Evolutionary conservation across 2,888 invertebrate genomes (phyloP).

Genomic region (Sinotaia quadrata): DNA sequence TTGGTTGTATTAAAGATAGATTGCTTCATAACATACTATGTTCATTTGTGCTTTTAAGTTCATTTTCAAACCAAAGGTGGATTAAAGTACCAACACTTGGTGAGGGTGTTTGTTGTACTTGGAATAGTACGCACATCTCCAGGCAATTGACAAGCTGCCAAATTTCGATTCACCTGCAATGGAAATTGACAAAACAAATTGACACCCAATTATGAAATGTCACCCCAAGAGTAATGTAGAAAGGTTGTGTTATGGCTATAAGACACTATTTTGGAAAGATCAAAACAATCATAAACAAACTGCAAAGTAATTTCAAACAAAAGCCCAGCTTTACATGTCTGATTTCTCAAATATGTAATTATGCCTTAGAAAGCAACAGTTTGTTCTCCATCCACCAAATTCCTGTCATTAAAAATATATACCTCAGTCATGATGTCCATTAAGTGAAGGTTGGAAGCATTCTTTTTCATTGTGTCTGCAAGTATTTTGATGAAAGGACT

Average conservation of each 20-base stretch:
- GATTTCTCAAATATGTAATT: too few species aligned
- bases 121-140: slow-evolving; percentile 24
- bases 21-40: too few species aligned
- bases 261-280: not conserved
- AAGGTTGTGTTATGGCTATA: too few species aligned
- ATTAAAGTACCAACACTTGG: slow-evolving; percentile 28
- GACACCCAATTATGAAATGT: too few species aligned
- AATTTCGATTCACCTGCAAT: slow-evolving; percentile 17
- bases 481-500: slow-evolving; percentile 31
- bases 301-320: too few species aligned
- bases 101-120: slow-evolving; percentile 21
- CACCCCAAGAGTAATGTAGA: too few species aligned
- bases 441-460: slow-evolving; percentile 5
- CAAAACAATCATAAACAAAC: not conserved
- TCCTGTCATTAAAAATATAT: not conserved
- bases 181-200: too few species aligned
- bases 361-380: not conserved
- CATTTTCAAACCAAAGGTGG: too few species aligned
- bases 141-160: slow-evolving; percentile 6
- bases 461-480: slow-evolving; percentile 1
- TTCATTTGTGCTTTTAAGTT: too few species aligned
- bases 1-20: too few species aligned
- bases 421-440: slow-evolving; percentile 23
- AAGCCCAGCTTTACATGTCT: too few species aligned
- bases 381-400: not conserved